phyloP scores from a whole-genome alignment of 1,140 invertebrate genomes.

The Brachionus sp. region DNA sequence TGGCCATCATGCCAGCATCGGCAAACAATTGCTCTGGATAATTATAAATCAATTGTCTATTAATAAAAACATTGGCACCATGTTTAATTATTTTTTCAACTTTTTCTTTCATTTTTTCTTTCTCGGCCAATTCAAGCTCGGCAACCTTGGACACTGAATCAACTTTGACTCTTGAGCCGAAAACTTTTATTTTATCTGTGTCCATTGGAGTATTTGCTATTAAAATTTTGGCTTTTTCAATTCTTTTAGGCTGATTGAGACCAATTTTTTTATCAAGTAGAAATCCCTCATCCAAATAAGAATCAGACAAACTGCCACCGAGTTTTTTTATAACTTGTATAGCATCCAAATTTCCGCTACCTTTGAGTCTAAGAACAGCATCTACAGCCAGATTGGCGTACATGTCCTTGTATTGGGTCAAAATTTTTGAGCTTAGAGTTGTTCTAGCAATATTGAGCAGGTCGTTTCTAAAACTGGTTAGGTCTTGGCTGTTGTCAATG shows the following conservation, averaged over 20 bases:
- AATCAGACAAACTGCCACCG: constrained; percentile 85
- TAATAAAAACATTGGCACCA: constrained; percentile 97
- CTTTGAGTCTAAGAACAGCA: constrained; percentile 85
- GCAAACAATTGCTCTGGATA: constrained; percentile 99
- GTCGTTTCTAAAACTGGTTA: constrained; percentile 77
- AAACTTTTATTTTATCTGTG: constrained; percentile 97
- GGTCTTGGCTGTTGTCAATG: constrained; percentile 73
- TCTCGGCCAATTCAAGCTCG: constrained; percentile 93
- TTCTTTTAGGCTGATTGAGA: constrained; percentile 77
- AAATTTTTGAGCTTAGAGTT: constrained; percentile 94
- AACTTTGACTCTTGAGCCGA: constrained; percentile 92
- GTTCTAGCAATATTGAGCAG: constrained; percentile 94
- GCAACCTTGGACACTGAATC: constrained; percentile 97
- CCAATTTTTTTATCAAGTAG: constrained; percentile 93
- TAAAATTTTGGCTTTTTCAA: constrained; percentile 90
- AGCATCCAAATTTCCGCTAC: constrained; percentile 77
- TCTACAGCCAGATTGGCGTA: constrained; percentile 92
- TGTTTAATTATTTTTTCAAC: constrained; percentile 93
- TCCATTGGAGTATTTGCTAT: constrained; percentile 99
- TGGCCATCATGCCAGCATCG: constrained; percentile 96
- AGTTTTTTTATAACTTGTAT: constrained; percentile 97
- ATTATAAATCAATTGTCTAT: constrained; percentile 98
- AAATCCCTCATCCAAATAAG: constrained; percentile 95
- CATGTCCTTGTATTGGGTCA: constrained; percentile 93
- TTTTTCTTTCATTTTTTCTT: constrained; percentile 99